Conservation (phyloP, 2,113 vertebrate genomes). For the Boleophthalmus pectinirostris region DNA sequence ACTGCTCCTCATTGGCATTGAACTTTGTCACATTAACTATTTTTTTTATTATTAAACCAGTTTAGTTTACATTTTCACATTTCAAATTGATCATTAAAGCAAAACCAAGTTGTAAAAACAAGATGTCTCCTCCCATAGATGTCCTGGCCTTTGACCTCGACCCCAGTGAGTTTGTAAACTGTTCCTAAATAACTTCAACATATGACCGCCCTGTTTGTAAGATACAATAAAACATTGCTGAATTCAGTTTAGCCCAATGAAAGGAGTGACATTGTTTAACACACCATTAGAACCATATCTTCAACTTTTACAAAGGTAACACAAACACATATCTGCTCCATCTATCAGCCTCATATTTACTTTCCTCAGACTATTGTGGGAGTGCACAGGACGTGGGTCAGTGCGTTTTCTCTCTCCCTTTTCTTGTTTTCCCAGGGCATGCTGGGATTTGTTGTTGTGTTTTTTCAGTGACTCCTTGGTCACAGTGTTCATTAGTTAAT, state of each 20-base stretch:
- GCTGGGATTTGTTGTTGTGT: slow-evolving; percentile 62
- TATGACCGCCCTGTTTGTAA: slow-evolving; percentile 30
- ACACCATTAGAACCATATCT: not conserved
- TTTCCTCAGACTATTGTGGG: slow-evolving; percentile 18
- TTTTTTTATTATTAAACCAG: not conserved
- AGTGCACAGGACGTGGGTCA: slow-evolving; percentile 35
- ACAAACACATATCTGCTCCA: slow-evolving; percentile 1
- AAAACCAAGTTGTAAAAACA: slow-evolving; percentile 25
- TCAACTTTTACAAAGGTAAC: slow-evolving; percentile 8
- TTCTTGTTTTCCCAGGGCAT: slow-evolving; percentile 51
- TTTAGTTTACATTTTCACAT: not conserved
- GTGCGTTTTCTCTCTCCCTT: slow-evolving; percentile 21
- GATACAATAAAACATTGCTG: slow-evolving; percentile 24
- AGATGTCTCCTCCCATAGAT: slow-evolving; percentile 6
- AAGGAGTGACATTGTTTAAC: not conserved
- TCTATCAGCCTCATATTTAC: slow-evolving; percentile 35
- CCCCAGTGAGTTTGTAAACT: slow-evolving; percentile 37
- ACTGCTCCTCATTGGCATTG: not conserved
- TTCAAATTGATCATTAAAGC: not conserved
- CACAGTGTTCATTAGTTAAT: slow-evolving; percentile 55
- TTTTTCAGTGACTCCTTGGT: slow-evolving; percentile 52
- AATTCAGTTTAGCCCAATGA: slow-evolving; percentile 7
- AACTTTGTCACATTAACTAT: too few relatives aligned
- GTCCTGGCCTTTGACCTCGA: slow-evolving; percentile 28
- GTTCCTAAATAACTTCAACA: slow-evolving; percentile 36